phyloP scores from a whole-genome alignment of 2,888 invertebrate species.

The Papilio protenor region DNA sequence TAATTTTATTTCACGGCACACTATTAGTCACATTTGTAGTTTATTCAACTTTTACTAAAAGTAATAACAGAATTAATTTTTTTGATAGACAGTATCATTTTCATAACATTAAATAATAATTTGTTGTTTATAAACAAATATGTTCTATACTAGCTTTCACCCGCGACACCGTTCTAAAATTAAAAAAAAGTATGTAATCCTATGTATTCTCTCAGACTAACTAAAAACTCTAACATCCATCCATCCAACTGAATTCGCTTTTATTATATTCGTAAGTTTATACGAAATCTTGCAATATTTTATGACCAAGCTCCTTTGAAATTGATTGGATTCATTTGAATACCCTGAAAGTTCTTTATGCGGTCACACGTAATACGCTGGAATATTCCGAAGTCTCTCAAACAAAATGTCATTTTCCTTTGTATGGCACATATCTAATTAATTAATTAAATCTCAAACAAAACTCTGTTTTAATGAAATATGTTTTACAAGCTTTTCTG shows the following conservation, averaged over 20 bases:
- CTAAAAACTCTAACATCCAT: too few species aligned
- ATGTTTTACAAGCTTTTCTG: background rate
- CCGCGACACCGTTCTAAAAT: too few species aligned
- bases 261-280: background rate
- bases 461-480: background rate
- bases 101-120: background rate
- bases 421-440: background rate
- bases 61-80: background rate
- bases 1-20: too few species aligned
- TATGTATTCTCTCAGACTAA: too few species aligned
- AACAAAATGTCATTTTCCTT: background rate
- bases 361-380: background rate
- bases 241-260: too few species aligned
- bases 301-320: background rate
- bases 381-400: background rate
- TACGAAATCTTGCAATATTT: background rate
- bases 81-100: too few species aligned
- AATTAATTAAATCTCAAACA: background rate
- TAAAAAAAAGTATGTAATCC: background rate
- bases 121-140: background rate
- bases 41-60: background rate
- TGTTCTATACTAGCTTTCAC: background rate
- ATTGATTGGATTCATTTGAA: background rate
- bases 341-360: background rate
- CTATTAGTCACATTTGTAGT: too few species aligned